These are phyloP conservation scores for Saturnia pavonia DNA, from an alignment of 2,888 invertebrate genomes.

Conservation along the genomic window DNA sequence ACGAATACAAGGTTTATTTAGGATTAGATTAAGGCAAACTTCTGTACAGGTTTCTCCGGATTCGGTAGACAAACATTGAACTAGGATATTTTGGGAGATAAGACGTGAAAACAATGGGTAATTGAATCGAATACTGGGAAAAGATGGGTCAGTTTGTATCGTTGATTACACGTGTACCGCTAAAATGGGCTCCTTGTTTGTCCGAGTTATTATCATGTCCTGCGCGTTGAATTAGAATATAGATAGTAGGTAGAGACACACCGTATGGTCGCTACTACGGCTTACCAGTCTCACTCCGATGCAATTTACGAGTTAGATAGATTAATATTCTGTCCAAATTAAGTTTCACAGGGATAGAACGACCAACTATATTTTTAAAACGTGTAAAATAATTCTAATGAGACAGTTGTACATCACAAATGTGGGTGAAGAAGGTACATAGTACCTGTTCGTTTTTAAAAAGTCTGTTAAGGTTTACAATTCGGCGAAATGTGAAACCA, in stretches of 20 bases:
- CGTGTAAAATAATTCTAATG: conserved; percentile 13
- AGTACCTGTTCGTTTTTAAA: conserved; percentile 58
- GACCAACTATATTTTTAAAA: conserved; percentile 27
- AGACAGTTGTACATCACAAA: conserved; percentile 17
- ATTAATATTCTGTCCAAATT: conserved; percentile 65
- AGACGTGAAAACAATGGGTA: conserved; percentile 61
- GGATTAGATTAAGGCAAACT: conserved; percentile 35
- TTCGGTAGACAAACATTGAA: conserved; percentile 67
- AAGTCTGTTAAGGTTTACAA: conserved; percentile 66
- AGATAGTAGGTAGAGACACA: conserved; percentile 17
- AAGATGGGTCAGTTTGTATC: conserved; percentile 61
- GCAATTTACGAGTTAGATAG: conserved; percentile 60
- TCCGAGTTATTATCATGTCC: conserved; percentile 53
- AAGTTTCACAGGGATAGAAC: conserved; percentile 50
- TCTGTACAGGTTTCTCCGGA: conserved; percentile 47
- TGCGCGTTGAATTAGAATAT: conserved; percentile 34
- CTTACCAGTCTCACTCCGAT: conserved; percentile 37
- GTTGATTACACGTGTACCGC: conserved; percentile 58
- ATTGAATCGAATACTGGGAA: conserved; percentile 59
- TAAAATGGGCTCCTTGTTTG: conserved; percentile 68
- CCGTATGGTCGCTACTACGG: conserved; percentile 25
- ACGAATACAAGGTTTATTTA: conserved; percentile 38
- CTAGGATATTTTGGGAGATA: conserved; percentile 66
- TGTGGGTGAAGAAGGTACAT: conserved; percentile 32
- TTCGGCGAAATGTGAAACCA: conserved; percentile 75